Evolutionary conservation across 2,113 vertebrate genomes (phyloP), one percentile per base, ranked within the genome.

Genomic region (Piprites chloris): DNA sequence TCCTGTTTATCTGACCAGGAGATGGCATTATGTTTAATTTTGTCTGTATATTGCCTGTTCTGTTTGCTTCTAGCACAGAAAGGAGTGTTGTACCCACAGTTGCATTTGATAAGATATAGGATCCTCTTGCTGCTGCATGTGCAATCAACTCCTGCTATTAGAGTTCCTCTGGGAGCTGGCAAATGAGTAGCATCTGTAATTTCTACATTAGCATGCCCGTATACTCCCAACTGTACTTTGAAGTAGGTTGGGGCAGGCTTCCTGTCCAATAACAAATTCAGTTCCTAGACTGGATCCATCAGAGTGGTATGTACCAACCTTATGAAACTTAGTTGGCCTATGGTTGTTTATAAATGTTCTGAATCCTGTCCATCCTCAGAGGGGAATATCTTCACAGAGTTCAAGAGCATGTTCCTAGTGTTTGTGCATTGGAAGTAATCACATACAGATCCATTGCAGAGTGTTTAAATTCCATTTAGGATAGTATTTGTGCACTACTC

Each of bases 181-280:
- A 94, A 96, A 91, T 85, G 66, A 91, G 81, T 53, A 96, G 85
- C 74, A 83, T 91, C 39, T 90, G 46, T 89, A 81, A 96, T 94
- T 82, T 96, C 47, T 79, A 73, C 71, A 89, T 97, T 93, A 87
- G 50, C 81, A 71, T 83, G 69, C 55, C 42, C 91, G 71, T 85
- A 75, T 73, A 87, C 78, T 90, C 46, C 74, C 50, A 91, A 0
- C 76, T 89, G 76, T 92, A 86, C 81, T 93, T 92, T 89, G 80
- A 94, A 96, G 79, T 95, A 88, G 79, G 24, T 41, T 63, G 69
- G 53, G 30, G 41, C 42, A 77, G 52, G 63, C 33, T 76, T 90
- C 52, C 47, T 20, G 44, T 44, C 67, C 2, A 0, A 52, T 52
- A 52, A 47, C 14, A 84, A 85, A 63, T 37, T 71, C 41, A 68